Base-by-base conservation (phyloP, 2,888 invertebrate species). In the Galerucella calmariensis region DNA sequence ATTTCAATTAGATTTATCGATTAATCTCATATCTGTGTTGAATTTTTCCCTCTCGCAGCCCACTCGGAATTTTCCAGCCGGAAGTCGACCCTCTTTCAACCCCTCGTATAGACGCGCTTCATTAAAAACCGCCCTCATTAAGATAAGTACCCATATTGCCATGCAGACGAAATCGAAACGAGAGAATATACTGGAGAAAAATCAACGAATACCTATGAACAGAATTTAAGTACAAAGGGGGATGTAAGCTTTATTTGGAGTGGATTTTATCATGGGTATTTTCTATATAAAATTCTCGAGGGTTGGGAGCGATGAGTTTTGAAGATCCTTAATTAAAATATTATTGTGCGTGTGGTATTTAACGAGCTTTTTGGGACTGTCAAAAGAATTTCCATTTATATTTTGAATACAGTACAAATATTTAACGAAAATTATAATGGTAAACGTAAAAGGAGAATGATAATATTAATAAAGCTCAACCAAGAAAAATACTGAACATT, bases 51-150 rank as follows among this genome's bases (percentile, higher is more conserved):
- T 10, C 20, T 11, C 35, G 8, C 63, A 53, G 27, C 35, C 53
- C 16, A 66, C 66, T 67, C 20, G 48, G 67, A 44, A 20, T 65
- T 20, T 12, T 10, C 63, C 16, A 44, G 46, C 63, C 12, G 44
- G 24, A 41, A 16, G 46, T 46, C 46, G 2, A 35, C 14, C 63
- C 10, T 59, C 72, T 59, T n/a, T 58, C 27, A 59, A 69, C 46
- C 46, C 69, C 66, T 62, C 63, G 44, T 63, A 63, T 16, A 73
- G 35, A 67, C 75, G 75, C 78, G 80, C 82, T 81, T 82, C 81
- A 81, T 82, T 81, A 81, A 81, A 80, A 80, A 78, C 79, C 75
- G 77, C 77, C 79, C 79, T 82, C 82, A 82, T 82, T 82, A 81
- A 79, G 80, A 81, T 79, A 78, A 82, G 79, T 80, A 78, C 81